phyloP scores from a whole-genome alignment of 2,113 vertebrate species.

The Nesoenas mayeri region DNA sequence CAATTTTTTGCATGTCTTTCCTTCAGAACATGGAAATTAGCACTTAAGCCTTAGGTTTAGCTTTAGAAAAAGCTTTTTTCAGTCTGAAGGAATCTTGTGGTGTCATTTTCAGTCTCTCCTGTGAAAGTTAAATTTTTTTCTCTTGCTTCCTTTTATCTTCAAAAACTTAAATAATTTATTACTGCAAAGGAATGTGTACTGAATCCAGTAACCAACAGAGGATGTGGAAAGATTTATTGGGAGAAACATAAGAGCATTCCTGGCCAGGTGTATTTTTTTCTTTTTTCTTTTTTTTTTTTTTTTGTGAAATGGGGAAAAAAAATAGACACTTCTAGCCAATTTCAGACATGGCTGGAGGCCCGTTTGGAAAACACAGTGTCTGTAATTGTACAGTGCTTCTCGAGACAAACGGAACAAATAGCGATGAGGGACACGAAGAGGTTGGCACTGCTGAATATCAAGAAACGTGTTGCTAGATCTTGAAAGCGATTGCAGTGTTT shows the following conservation, averaged over 20 bases:
- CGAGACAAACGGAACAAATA: not conserved
- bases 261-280: conserved; percentile 49
- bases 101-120: conserved; percentile 36
- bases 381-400: not conserved
- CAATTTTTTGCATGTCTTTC: not conserved
- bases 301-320: not conserved
- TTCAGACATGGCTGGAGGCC: conserved; percentile 51
- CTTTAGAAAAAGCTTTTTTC: conserved; percentile 20
- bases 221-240: conserved; percentile 64
- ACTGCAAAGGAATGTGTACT: conserved; percentile 35
- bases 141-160: conserved; percentile 58
- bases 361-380: not conserved
- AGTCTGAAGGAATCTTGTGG: not conserved
- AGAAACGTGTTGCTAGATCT: not conserved
- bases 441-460: not conserved
- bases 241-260: conserved; percentile 53
- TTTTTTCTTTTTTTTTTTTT: not conserved
- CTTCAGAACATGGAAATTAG: not conserved
- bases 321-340: not conserved
- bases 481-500: not conserved
- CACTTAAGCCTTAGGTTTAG: not conserved
- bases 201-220: conserved; percentile 58
- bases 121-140: conserved; percentile 53
- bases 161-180: conserved; percentile 59
- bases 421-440: not conserved